phyloP scores from a whole-genome alignment of 1,140 invertebrate genomes.

The Pectinophora gossypiella region DNA sequence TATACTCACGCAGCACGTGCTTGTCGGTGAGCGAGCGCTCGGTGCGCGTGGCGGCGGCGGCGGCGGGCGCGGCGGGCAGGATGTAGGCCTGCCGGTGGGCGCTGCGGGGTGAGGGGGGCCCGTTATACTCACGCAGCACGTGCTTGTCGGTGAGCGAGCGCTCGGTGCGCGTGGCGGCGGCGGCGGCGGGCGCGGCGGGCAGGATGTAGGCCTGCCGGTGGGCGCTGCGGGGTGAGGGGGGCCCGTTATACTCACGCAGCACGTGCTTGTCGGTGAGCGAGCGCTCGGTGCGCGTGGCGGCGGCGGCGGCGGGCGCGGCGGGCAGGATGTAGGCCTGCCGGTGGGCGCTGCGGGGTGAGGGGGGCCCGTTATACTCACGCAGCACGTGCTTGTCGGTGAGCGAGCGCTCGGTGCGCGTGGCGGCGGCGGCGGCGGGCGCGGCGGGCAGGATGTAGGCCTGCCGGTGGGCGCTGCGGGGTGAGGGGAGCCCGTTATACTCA shows the following conservation, averaged over 20 bases:
- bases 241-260: slow-evolving; percentile 91
- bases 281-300: too few species aligned
- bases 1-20: slow-evolving; percentile 88
- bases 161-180: slow-evolving; percentile 91
- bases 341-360: too few species aligned
- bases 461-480: slow-evolving; percentile 88
- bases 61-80: slow-evolving; percentile 86
- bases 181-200: slow-evolving; percentile 85
- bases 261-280: too few species aligned
- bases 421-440: slow-evolving; percentile 85
- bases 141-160: slow-evolving; percentile 91
- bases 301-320: too few species aligned
- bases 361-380: slow-evolving; percentile 76
- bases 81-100: slow-evolving; percentile 93
- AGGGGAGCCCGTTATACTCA: too few species aligned
- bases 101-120: too few species aligned
- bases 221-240: too few species aligned
- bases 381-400: slow-evolving; percentile 97
- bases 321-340: neutral
- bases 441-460: slow-evolving; percentile 95
- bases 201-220: slow-evolving; percentile 95
- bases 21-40: slow-evolving; percentile 97
- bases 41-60: slow-evolving; percentile 90
- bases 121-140: too few species aligned
- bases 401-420: slow-evolving; percentile 93